Evolutionary conservation across 2,113 vertebrate species (phyloP).

Genomic region (Ammodramus savannarum): DNA sequence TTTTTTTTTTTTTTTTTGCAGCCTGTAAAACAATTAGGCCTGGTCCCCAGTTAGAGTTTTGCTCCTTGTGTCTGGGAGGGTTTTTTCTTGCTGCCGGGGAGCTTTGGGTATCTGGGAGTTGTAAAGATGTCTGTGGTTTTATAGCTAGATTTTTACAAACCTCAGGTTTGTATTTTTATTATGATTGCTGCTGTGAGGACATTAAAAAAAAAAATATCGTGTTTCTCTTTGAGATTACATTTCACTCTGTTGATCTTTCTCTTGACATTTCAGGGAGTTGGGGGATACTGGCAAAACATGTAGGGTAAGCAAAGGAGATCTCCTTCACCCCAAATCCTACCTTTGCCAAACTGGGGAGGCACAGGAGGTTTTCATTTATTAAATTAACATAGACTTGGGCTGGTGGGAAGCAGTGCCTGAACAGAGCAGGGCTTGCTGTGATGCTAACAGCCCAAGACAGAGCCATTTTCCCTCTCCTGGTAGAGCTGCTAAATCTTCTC

Average conservation of each 20-base stretch:
- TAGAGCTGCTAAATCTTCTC: background rate
- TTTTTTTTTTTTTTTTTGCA: background rate
- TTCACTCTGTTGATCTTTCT: slow-evolving; percentile 13
- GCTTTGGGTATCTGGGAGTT: background rate
- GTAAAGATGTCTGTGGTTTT: slow-evolving; percentile 59
- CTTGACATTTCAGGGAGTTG: background rate
- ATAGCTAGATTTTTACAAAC: slow-evolving; percentile 40
- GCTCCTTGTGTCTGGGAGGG: background rate
- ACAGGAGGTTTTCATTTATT: background rate
- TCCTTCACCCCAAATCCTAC: background rate
- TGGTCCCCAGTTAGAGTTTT: background rate
- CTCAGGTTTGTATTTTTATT: slow-evolving; percentile 51
- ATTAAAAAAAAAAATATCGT: background rate
- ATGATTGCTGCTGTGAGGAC: slow-evolving; percentile 27
- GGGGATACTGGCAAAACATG: background rate
- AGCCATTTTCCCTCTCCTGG: background rate
- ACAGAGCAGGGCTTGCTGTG: background rate
- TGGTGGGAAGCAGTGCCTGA: background rate
- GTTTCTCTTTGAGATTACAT: slow-evolving; percentile 2
- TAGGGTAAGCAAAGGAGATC: background rate
- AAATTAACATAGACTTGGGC: background rate
- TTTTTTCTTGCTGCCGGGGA: background rate
- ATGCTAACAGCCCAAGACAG: background rate
- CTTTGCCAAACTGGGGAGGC: background rate
- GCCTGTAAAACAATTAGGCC: slow-evolving; percentile 26